These are phyloP conservation scores for Lottia gigantea DNA, from an alignment of 2,888 invertebrate genomes.

Conservation along the genomic window DNA sequence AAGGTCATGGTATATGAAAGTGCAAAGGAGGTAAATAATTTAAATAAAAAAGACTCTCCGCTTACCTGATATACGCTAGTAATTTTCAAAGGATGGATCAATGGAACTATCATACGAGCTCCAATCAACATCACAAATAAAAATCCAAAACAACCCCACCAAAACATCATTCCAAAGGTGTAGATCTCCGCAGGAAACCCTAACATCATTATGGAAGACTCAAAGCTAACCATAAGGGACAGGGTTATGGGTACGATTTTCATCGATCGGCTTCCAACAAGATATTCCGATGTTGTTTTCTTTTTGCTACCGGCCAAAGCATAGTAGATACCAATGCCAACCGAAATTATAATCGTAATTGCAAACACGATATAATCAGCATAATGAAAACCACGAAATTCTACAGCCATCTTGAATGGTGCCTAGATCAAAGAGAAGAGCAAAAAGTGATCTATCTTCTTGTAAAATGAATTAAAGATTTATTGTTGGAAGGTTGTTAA, in stretches of 20 bases:
- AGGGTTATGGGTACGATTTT: conserved; percentile 64
- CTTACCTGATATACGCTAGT: conserved; percentile 64
- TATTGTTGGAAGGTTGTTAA: no score
- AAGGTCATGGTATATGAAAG: no score
- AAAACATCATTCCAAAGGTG: conserved; percentile 56
- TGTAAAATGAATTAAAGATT: no score
- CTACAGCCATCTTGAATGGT: not conserved
- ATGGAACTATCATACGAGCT: conserved; percentile 57
- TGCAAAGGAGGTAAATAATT: not conserved
- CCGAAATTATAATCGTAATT: conserved; percentile 56
- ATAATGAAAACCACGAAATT: not conserved
- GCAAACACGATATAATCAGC: conserved; percentile 60
- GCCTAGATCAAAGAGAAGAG: no score
- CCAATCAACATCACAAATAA: conserved; percentile 53
- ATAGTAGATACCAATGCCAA: conserved; percentile 65
- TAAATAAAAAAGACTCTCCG: not conserved
- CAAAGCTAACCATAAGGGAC: conserved; percentile 65
- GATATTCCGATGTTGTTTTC: conserved; percentile 70
- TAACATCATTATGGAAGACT: conserved; percentile 61
- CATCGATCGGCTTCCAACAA: conserved; percentile 64
- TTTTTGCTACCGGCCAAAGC: conserved; percentile 72
- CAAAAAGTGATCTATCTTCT: no score
- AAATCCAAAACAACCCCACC: conserved; percentile 51
- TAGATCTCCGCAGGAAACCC: conserved; percentile 64
- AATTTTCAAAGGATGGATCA: conserved; percentile 58